phyloP scores from a whole-genome alignment of 2,113 vertebrate species.

The Sturnus vulgaris region DNA sequence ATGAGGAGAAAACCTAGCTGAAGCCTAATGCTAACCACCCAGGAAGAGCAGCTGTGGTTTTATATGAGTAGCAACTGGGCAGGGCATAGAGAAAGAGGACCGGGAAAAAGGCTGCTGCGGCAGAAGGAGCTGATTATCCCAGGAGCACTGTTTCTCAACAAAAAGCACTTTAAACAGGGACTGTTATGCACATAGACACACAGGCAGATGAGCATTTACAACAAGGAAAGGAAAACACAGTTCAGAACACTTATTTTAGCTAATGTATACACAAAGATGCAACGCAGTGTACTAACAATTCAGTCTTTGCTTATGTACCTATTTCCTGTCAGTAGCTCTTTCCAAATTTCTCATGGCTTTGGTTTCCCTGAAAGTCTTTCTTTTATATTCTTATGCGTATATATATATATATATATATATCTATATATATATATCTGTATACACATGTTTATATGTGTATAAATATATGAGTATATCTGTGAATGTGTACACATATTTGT shows the following conservation, averaged over 20 bases:
- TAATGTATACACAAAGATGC: neutral
- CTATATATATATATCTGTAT: neutral
- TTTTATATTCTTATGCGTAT: neutral
- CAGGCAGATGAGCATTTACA: neutral
- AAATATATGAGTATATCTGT: neutral
- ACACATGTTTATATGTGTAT: fast-evolving
- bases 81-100: neutral
- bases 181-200: neutral
- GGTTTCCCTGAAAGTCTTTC: neutral
- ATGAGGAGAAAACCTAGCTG: neutral
- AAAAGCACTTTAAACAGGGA: neutral
- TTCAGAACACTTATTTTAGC: neutral
- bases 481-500: neutral
- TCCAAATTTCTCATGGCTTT: neutral
- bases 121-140: neutral
- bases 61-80: neutral
- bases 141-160: neutral
- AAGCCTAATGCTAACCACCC: neutral
- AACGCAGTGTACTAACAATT: neutral
- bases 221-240: neutral
- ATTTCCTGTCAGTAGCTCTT: neutral
- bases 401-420: no score
- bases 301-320: neutral
- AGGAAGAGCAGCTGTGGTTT: neutral
- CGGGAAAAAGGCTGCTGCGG: neutral